Evolutionary conservation across 2,113 vertebrate species (phyloP), one percentile per base, ranked within the genome.

Genomic region (Delphinapterus leucas): DNA sequence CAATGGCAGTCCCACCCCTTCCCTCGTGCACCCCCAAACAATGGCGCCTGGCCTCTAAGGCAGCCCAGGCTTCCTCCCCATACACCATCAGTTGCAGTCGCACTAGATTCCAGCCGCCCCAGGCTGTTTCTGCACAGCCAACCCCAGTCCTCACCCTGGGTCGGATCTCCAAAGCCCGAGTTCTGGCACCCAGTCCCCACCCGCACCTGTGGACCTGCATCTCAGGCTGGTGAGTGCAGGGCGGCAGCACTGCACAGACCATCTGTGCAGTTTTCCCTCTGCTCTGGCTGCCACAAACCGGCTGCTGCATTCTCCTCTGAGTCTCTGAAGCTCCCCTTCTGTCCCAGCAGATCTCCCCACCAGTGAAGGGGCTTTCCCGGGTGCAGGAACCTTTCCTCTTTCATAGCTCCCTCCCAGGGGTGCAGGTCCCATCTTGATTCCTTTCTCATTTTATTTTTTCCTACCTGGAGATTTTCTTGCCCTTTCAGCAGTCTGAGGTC

Each of bases 261-360:
- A 7, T 53, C 47, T 77, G 18, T 6, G 6, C 44, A 53, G 18
- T 4, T 21, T 13, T 7, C 11, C 47, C 6, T 77, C 74, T 77
- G 1, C 47, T n/a, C 10, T 77, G 74, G 47, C 47, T 13, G 18
- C 60, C 60, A 26, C 60, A 61, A 61, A 61, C 60, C 8, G 3
- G 60, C 60, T 25, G 60, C 74, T 13, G 47, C 44, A 21, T 53
- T 53, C 74, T 77, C 47, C 74, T 33, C 74, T 33, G 31, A 53
- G 47, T 47, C 47, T 7, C 74, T 77, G 74, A 77, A 49, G 74
- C 28, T 33, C 28, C 28, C 74, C 47, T 49, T 77, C 9, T 33
- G 47, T 13, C 74, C 47, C 0, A 0, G 18, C 74, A 77, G 74
- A 77, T 77, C 47, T 77, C 8, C 0, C 60, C 23, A 61, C 74